Conservation (phyloP, 2,888 invertebrate genomes). For the Esperia sulphurella region DNA sequence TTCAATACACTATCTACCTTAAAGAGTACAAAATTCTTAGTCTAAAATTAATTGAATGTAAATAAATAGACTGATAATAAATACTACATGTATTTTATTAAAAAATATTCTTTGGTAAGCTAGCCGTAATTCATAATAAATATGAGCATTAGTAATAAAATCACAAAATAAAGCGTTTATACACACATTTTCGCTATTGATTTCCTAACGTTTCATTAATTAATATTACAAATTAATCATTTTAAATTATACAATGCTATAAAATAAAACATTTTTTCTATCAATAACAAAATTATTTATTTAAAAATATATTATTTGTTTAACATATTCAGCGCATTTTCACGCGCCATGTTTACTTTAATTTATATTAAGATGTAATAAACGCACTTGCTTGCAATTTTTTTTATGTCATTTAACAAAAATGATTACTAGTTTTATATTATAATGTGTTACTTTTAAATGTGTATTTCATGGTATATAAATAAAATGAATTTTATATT, state of each 20-base stretch:
- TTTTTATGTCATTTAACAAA: background rate
- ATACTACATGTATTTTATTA: background rate
- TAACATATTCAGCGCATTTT: conserved; percentile 4
- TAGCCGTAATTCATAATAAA: conserved; percentile 49
- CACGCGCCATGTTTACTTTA: conserved; percentile 8
- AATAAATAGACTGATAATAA: background rate
- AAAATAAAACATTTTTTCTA: conserved; percentile 4
- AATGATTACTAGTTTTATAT: background rate
- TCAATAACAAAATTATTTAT: conserved; percentile 8
- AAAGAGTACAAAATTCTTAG: background rate
- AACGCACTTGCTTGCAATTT: background rate
- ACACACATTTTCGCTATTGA: conserved; percentile 5
- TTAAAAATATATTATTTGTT: conserved; percentile 5
- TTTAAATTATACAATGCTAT: conserved; percentile 4
- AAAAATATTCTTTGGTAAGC: conserved; percentile 66
- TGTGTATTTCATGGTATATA: background rate
- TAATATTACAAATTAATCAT: conserved; percentile 3
- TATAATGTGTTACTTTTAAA: background rate
- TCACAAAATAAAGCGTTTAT: conserved; percentile 17
- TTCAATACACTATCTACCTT: background rate
- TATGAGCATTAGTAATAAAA: conserved; percentile 48
- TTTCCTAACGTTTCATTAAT: conserved; percentile 7
- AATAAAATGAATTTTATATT: background rate
- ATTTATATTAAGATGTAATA: background rate
- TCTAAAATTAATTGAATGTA: background rate